phyloP scores from a whole-genome alignment of 2,888 invertebrate genomes.

The Toxonevra muliebris region DNA sequence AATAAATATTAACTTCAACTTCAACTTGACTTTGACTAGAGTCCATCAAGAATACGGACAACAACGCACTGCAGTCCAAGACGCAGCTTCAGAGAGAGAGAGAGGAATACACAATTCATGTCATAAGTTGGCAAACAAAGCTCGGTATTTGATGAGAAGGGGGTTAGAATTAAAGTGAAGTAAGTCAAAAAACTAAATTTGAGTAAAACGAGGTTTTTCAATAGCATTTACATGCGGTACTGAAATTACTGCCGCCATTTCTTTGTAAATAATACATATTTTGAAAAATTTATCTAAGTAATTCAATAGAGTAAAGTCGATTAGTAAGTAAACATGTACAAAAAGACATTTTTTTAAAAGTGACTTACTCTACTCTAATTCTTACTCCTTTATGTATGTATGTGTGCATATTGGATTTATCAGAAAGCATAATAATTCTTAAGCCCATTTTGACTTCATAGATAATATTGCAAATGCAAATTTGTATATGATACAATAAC shows the following conservation, averaged over 20 bases:
- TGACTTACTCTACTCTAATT: no score
- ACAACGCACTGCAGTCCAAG: background rate
- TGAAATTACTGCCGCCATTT: no score
- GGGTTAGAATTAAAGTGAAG: no score
- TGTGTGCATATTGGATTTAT: slow-evolving; percentile 56
- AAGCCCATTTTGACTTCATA: slow-evolving; percentile 20
- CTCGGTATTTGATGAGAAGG: no score
- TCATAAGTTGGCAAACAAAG: background rate
- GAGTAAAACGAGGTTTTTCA: no score
- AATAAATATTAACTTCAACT: slow-evolving; percentile 45
- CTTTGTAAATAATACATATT: no score
- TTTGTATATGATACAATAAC: slow-evolving; percentile 9
- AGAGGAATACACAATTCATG: background rate
- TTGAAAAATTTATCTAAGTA: no score
- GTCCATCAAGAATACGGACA: slow-evolving; percentile 50
- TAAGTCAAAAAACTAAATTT: no score
- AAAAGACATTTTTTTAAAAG: no score
- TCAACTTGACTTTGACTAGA: slow-evolving; percentile 57
- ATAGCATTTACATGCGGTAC: no score
- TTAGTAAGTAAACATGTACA: no score
- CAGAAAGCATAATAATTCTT: slow-evolving; percentile 61
- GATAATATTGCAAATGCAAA: slow-evolving; percentile 30
- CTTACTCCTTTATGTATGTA: background rate
- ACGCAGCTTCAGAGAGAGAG: background rate
- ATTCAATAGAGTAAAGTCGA: no score